Evolutionary conservation across 2,888 invertebrate species (phyloP), one percentile per base, ranked within the genome.

Genomic region (Chalcis sispes): DNA sequence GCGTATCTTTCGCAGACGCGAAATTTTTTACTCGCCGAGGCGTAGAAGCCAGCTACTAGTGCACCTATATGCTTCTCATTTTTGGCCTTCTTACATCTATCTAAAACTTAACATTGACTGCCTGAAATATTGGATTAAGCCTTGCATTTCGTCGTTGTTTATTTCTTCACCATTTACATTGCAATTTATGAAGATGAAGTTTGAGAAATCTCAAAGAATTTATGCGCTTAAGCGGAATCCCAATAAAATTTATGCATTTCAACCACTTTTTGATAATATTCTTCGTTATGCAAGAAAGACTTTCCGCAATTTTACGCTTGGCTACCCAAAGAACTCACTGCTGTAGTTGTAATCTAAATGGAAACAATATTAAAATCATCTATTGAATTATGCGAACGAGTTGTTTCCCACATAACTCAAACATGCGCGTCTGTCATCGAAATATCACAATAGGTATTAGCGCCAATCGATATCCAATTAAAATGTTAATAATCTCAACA

Each of bases 391-490:
- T 62, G 62, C 62, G 67, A 61, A 15, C 61, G 54, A 36, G 36
- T 29, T 50, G 70, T 25, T 72, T 76, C 71, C 76, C 76, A 76
- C 72, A 10, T 48, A 67, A 66, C 29, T 71, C 27, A 54, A 50
- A 71, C 50, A 36, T 42, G 52, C 54, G 54, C 62, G 48, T 48
- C 50, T 54, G 29, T 42, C 54, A 25, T 56, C 59, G 59, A 46
- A 23, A 1, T 27, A 59, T 36, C 36, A 61, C 50, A 27, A 20
- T 46, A 1, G 36, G 59, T 69, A 77, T 72, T 72, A 76, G 36
- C 25, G 25, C 13, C 52, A 61, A 73, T 73, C 77, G 61, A 77
- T 73, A 73, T 36, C 54, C 77, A 73, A 77, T 77, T 64, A 77
- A 73, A 61, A 70, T 77, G 70, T 29, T 77, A 77, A 77, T 73